These are phyloP conservation scores for Hydractinia echinata DNA, from an alignment of 30 jellyfish, hydroid and myxozoan genomes.

Conservation along the genomic window DNA sequence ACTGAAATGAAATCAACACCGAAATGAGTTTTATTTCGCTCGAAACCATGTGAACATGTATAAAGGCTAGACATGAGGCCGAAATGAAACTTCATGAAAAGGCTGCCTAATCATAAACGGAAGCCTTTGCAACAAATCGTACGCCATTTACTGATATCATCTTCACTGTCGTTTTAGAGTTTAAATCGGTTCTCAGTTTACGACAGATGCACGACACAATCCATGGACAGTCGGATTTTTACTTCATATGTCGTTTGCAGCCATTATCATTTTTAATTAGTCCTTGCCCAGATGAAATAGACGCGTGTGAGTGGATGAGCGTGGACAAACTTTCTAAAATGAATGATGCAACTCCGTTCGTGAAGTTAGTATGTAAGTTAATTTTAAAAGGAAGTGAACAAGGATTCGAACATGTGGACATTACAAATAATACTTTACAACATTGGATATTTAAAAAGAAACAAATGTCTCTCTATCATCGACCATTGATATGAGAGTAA, in stretches of 20 bases:
- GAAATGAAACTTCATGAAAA: neutral
- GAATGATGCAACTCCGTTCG: conserved; percentile 76
- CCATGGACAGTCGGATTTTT: conserved; percentile 80
- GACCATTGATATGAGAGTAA: neutral
- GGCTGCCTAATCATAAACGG: too few species aligned
- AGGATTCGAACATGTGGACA: conserved; percentile 61
- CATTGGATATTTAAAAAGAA: conserved; percentile 52
- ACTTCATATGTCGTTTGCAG: conserved; percentile 81
- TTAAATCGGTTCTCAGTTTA: conserved; percentile 60
- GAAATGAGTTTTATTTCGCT: too few species aligned
- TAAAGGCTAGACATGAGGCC: too few species aligned
- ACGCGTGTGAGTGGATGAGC: conserved; percentile 72
- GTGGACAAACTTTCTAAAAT: conserved; percentile 31
- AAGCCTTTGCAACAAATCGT: too few species aligned
- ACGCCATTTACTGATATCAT: neutral
- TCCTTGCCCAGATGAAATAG: conserved; percentile 68
- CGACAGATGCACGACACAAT: conserved; percentile 82
- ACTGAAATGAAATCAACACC: too few species aligned
- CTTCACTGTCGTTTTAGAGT: conserved; percentile 35
- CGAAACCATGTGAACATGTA: too few species aligned
- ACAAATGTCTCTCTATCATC: conserved; percentile 22
- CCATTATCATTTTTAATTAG: conserved; percentile 61
- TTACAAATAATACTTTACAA: conserved; percentile 40
- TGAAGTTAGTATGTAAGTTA: conserved; percentile 51
- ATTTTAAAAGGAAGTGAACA: conserved; percentile 38